Percentiles rank a stretch among this genome's conserved stretches.
Conservation (phyloP, 2,888 invertebrate genomes). For the Microctonus aethiopoides region DNA sequence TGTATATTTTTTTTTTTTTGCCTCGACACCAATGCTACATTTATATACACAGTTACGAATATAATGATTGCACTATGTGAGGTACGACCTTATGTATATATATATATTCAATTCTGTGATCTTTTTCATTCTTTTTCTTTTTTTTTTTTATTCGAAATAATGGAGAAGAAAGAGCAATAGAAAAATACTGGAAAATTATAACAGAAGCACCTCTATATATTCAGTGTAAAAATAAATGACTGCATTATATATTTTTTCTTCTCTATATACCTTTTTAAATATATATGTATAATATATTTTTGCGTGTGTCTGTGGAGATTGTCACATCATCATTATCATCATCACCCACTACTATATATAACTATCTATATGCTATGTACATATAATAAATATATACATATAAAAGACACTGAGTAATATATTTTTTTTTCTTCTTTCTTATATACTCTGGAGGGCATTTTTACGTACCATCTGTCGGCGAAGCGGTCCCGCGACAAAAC, state of each 20-base stretch:
- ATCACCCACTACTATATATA: no score
- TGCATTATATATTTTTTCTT: constrained; percentile 13
- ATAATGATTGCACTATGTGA: constrained; percentile 26
- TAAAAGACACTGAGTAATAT: not conserved
- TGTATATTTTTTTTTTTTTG: not conserved
- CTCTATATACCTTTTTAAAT: constrained; percentile 8
- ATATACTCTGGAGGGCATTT: constrained; percentile 28
- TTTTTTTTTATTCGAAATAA: not conserved
- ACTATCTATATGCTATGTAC: no score
- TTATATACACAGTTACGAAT: constrained; percentile 1
- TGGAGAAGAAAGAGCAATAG: not conserved
- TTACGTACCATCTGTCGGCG: constrained; percentile 54
- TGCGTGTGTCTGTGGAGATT: no score
- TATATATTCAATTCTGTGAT: constrained; percentile 23
- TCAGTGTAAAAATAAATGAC: constrained; percentile 3
- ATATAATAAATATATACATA: not conserved
- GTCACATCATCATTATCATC: no score
- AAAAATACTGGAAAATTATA: constrained; percentile 23
- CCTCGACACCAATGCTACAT: not conserved
- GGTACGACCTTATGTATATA: no score
- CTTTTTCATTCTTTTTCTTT: constrained; percentile 3
- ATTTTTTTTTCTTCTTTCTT: constrained; percentile 14
- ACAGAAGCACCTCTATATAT: constrained; percentile 15
- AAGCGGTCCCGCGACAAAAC: constrained; percentile 58
- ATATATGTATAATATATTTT: constrained; percentile 16